Evolutionary conservation across 2,113 vertebrate species (phyloP).

Genomic region (Nycticorax nycticorax): DNA sequence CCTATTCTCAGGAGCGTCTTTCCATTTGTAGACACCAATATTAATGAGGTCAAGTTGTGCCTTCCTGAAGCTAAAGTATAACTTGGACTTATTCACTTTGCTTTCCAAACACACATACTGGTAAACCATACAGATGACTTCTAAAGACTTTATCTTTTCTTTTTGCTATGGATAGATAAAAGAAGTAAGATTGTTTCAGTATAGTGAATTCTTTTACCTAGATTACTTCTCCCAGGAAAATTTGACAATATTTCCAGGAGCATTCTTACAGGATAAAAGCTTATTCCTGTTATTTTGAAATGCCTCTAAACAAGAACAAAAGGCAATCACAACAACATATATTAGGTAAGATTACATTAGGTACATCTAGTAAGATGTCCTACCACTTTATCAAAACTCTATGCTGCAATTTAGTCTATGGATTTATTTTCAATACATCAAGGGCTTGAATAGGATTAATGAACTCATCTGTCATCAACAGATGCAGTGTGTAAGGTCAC

Average conservation of each 20-base stretch:
- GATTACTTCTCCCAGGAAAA: background rate
- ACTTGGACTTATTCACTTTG: background rate
- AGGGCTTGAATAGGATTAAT: background rate
- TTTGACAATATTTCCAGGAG: background rate
- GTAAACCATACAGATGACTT: background rate
- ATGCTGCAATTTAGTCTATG: background rate
- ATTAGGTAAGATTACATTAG: background rate
- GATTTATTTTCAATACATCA: background rate
- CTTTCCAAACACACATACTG: background rate
- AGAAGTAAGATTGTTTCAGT: background rate
- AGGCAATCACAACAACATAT: background rate
- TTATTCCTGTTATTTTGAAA: background rate
- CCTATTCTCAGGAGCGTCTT: background rate
- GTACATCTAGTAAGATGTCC: background rate
- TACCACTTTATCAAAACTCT: background rate
- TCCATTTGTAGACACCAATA: background rate
- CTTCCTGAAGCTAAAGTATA: background rate
- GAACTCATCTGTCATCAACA: background rate
- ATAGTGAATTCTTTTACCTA: background rate
- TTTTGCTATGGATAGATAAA: background rate
- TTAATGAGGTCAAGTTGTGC: background rate
- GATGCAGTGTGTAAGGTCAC: background rate
- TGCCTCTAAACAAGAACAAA: background rate
- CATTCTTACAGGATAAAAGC: background rate
- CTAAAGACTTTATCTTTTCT: background rate